phyloP scores from a whole-genome alignment of 2,113 vertebrate genomes.

The Isichthys henryi region DNA sequence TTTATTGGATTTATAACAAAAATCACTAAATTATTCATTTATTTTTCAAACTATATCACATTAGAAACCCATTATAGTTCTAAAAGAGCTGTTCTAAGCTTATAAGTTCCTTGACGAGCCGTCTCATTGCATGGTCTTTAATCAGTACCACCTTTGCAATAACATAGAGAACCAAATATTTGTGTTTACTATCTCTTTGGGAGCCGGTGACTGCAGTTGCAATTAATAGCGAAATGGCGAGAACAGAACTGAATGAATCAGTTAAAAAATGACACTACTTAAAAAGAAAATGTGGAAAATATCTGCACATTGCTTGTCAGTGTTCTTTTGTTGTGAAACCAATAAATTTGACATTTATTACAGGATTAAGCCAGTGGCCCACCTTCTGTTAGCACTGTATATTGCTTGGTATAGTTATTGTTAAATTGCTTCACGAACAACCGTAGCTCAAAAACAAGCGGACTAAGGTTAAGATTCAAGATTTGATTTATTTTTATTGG shows the following conservation, averaged over 20 bases:
- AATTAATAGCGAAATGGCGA: background rate
- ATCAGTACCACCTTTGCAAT: background rate
- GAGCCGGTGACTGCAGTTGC: background rate
- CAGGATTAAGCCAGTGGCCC: background rate
- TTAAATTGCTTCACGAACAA: background rate
- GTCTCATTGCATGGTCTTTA: background rate
- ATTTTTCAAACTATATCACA: background rate
- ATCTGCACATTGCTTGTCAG: background rate
- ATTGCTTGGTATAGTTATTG: background rate
- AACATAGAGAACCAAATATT: background rate
- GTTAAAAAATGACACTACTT: background rate
- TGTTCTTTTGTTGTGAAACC: background rate
- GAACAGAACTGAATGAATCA: background rate
- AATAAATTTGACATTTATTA: background rate
- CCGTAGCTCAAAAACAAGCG: background rate
- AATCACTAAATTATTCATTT: background rate
- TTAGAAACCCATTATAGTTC: background rate
- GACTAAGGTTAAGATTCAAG: background rate
- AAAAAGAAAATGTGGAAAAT: background rate
- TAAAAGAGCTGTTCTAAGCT: background rate
- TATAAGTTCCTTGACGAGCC: background rate
- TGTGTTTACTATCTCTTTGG: too few relatives aligned
- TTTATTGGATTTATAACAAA: background rate
- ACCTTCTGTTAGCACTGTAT: background rate
- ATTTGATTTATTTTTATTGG: background rate